A percentile compares a stretch with the other conserved stretches of the same genome.
phyloP scores from a whole-genome alignment of 2,888 invertebrate genomes.

The Herminia tarsipennalis region DNA sequence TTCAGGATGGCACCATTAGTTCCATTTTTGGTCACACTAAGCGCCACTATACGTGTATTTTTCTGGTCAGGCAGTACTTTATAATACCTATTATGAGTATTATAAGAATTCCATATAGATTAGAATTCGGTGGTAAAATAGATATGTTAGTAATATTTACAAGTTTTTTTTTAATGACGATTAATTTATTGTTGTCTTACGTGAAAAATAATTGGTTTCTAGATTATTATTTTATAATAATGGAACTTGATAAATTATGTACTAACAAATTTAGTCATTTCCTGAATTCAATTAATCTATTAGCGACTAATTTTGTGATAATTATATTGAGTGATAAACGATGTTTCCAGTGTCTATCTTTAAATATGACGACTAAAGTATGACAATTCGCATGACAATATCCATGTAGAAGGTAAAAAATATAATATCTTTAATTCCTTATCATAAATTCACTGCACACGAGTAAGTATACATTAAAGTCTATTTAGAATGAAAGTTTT shows the following conservation, averaged over 20 bases:
- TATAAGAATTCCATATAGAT: constrained; percentile 56
- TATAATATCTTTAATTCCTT: constrained; percentile 40
- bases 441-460: constrained; percentile 34
- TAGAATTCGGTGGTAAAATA: constrained; percentile 73
- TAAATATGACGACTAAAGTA: background rate
- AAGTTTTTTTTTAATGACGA: constrained; percentile 12
- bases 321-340: too few species aligned
- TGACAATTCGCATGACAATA: constrained; percentile 29
- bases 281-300: too few species aligned
- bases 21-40: too few species aligned
- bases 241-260: too few species aligned
- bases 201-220: background rate
- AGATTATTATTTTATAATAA: background rate
- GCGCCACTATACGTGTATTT: constrained; percentile 7
- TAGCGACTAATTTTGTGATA: too few species aligned
- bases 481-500: constrained; percentile 26
- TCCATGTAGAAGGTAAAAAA: constrained; percentile 38
- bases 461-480: constrained; percentile 21
- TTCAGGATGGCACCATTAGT: too few species aligned
- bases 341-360: too few species aligned
- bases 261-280: too few species aligned
- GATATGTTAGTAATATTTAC: constrained; percentile 60
- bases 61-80: constrained; percentile 27
- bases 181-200: background rate
- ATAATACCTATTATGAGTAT: constrained; percentile 66